phyloP scores from a whole-genome alignment of 2,797 vertebrate genomes.

The Pristis pectinata region DNA sequence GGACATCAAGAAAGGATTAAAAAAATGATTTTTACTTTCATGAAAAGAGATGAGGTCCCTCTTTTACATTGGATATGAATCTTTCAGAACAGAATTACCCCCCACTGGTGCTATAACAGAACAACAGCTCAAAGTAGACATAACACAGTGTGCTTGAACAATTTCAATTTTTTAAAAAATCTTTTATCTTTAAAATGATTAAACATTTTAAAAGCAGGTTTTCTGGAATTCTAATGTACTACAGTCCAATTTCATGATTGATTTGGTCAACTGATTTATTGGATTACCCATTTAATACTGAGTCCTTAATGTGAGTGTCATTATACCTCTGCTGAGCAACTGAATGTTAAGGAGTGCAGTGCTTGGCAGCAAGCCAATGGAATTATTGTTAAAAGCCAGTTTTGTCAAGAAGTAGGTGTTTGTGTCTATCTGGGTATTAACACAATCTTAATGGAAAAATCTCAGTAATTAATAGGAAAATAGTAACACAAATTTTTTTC shows the following conservation, averaged over 20 bases:
- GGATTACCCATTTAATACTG: not conserved
- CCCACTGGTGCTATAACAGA: too few relatives aligned
- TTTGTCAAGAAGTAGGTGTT: not conserved
- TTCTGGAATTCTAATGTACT: not conserved
- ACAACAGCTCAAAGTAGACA: too few relatives aligned
- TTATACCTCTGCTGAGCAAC: not conserved
- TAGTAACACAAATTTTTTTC: not conserved
- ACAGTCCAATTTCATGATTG: not conserved
- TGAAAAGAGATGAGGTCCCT: too few relatives aligned
- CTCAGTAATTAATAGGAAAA: not conserved
- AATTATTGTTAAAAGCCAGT: not conserved
- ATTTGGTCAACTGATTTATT: not conserved
- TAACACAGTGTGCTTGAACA: too few relatives aligned
- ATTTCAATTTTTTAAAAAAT: too few relatives aligned
- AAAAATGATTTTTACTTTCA: too few relatives aligned
- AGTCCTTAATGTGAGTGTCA: not conserved
- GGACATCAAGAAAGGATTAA: too few relatives aligned
- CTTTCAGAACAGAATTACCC: too few relatives aligned
- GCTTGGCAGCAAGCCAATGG: not conserved
- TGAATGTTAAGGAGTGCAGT: not conserved
- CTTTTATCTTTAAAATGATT: not conserved
- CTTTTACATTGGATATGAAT: too few relatives aligned
- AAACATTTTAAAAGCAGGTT: not conserved
- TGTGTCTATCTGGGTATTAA: not conserved
- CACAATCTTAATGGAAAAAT: slow-evolving; percentile 12